These are phyloP conservation scores for Aphis craccivora DNA, from an alignment of 1,140 invertebrate species.

Conservation along the genomic window DNA sequence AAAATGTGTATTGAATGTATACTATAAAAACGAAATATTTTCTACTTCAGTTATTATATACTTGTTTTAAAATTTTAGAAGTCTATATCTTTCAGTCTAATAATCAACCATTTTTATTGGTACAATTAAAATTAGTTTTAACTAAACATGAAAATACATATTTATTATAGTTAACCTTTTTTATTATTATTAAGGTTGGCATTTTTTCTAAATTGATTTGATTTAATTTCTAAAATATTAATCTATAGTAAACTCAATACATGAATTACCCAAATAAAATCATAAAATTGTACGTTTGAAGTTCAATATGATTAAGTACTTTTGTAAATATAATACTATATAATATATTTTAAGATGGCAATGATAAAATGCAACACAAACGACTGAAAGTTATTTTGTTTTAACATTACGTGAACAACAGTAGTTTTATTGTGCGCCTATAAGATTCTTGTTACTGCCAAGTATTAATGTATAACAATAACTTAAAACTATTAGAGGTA, in stretches of 20 bases:
- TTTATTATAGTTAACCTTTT: background rate
- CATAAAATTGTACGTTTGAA: background rate
- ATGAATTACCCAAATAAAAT: background rate
- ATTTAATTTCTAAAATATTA: background rate
- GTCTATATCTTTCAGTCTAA: background rate
- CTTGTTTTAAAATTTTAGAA: too few species aligned
- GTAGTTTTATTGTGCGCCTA: slow-evolving; percentile 16
- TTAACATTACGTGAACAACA: slow-evolving; percentile 15
- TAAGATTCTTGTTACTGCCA: slow-evolving; percentile 44
- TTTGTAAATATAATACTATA: background rate
- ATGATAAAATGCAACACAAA: slow-evolving; percentile 15
- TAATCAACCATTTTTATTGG: background rate
- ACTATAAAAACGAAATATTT: slow-evolving; percentile 4
- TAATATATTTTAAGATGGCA: background rate
- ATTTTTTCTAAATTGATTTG: background rate
- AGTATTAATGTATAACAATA: background rate
- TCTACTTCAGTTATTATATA: background rate
- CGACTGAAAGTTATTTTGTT: slow-evolving; percentile 37
- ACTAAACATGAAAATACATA: background rate
- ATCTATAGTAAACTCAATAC: background rate
- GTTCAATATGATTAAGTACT: background rate
- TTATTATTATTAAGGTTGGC: background rate
- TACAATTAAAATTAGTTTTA: background rate
- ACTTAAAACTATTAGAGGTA: background rate
- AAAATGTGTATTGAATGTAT: background rate